phyloP scores from a whole-genome alignment of 2,888 invertebrate species.

The Nowickia ferox region DNA sequence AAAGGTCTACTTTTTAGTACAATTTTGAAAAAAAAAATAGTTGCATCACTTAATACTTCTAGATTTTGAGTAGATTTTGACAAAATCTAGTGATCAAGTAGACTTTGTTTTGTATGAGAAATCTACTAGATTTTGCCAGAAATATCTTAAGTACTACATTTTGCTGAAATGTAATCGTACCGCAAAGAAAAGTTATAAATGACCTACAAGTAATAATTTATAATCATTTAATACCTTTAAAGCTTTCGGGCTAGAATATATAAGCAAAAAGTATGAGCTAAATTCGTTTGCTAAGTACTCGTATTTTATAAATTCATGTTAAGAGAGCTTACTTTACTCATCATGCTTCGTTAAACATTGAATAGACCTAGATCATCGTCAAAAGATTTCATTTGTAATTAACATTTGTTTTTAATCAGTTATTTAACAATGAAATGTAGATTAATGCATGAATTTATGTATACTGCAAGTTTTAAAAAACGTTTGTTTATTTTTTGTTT shows the following conservation, averaged over 20 bases:
- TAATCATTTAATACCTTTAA: constrained; percentile 7
- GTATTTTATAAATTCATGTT: constrained; percentile 32
- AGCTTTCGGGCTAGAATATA: background rate
- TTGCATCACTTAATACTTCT: too few species aligned
- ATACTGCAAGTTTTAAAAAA: constrained; percentile 24
- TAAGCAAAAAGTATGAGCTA: background rate
- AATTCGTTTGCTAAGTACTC: constrained; percentile 25
- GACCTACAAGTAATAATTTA: background rate
- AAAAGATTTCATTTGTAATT: constrained; percentile 19
- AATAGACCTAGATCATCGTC: constrained; percentile 20
- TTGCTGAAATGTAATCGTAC: too few species aligned
- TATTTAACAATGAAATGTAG: constrained; percentile 63
- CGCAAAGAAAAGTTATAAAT: too few species aligned
- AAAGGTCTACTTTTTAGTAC: too few species aligned
- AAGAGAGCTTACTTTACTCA: constrained; percentile 24
- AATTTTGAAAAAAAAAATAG: too few species aligned
- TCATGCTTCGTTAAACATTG: constrained; percentile 62
- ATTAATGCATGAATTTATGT: constrained; percentile 49
- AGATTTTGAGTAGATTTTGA: too few species aligned
- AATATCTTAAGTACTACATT: too few species aligned
- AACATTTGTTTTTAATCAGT: constrained; percentile 51
- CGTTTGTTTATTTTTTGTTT: constrained; percentile 46
- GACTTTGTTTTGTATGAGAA: too few species aligned
- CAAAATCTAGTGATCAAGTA: too few species aligned
- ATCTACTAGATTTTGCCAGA: too few species aligned